Percentiles rank a stretch among this genome's conserved stretches.
Conservation (phyloP, 2,888 invertebrate species). For the Lochmaea capreae region DNA sequence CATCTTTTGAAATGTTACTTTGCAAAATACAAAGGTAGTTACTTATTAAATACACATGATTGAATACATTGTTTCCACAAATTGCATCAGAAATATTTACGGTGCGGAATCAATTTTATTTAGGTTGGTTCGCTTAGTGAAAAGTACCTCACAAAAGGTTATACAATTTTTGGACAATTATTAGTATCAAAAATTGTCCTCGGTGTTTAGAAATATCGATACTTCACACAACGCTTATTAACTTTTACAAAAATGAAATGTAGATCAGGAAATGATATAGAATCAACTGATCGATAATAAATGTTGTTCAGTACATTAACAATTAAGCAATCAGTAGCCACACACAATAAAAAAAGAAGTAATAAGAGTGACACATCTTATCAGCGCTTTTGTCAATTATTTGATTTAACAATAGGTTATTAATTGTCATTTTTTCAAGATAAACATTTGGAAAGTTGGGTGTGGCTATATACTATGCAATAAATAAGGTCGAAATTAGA, state of each 20-base stretch:
- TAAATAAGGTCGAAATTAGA: conserved; percentile 48
- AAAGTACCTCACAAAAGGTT: too few relatives aligned
- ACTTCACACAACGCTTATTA: conserved; percentile 9
- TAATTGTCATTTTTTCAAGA: conserved; percentile 53
- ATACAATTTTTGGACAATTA: too few relatives aligned
- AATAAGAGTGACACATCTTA: conserved; percentile 41
- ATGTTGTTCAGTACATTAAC: not conserved
- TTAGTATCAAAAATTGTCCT: not conserved
- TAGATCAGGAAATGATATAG: conserved; percentile 10
- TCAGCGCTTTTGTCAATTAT: conserved; percentile 48
- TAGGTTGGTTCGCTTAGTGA: too few relatives aligned
- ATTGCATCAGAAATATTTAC: not conserved
- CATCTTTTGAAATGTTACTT: conserved; percentile 2
- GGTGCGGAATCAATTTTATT: not conserved
- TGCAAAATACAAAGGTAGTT: not conserved
- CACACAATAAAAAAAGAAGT: conserved; percentile 19
- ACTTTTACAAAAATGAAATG: not conserved
- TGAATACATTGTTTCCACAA: not conserved
- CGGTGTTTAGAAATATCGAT: not conserved
- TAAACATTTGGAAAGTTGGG: conserved; percentile 53
- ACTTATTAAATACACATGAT: not conserved
- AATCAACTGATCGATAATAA: not conserved
- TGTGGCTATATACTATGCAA: conserved; percentile 40
- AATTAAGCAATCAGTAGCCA: conserved; percentile 33
- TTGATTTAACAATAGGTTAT: conserved; percentile 52